These are phyloP conservation scores for Chromobotia macracanthus DNA, from an alignment of 2,797 vertebrate species.

Conservation along the genomic window DNA sequence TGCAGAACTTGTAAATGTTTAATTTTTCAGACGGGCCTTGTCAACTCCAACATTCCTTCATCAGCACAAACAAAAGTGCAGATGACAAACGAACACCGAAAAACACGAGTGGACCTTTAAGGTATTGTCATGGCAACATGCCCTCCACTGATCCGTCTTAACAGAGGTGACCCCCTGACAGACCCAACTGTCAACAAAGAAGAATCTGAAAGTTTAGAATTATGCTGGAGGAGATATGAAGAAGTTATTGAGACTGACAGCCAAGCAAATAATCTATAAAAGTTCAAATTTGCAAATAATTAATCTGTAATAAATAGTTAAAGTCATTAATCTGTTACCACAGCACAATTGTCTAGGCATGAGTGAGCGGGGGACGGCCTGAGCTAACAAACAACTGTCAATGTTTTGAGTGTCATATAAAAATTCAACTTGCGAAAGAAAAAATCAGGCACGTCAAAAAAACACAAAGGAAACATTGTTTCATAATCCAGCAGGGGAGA, in stretches of 20 bases:
- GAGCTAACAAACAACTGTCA: too few relatives aligned
- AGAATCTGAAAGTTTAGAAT: neutral
- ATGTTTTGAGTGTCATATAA: too few relatives aligned
- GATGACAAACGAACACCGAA: conserved; percentile 33
- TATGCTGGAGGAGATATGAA: neutral
- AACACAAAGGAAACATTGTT: too few relatives aligned
- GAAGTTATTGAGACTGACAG: conserved; percentile 23
- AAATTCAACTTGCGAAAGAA: too few relatives aligned
- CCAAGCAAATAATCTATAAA: neutral
- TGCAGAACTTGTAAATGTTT: conserved; percentile 8
- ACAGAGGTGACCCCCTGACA: conserved; percentile 28
- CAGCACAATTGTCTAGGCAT: too few relatives aligned
- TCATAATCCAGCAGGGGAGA: too few relatives aligned
- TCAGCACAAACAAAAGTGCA: conserved; percentile 40
- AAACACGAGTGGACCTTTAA: conserved; percentile 3
- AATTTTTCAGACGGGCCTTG: conserved; percentile 37
- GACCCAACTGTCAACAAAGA: conserved; percentile 8
- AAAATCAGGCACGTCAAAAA: too few relatives aligned
- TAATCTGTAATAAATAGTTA: too few relatives aligned
- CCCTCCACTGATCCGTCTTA: neutral
- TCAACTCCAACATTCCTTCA: conserved; percentile 28
- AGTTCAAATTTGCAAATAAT: conserved; percentile 13
- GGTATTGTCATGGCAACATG: conserved; percentile 27
- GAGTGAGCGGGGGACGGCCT: too few relatives aligned
- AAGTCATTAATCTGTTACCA: too few relatives aligned